phyloP scores from a whole-genome alignment of 1,140 invertebrate species.

The Hylaeus volcanicus region DNA sequence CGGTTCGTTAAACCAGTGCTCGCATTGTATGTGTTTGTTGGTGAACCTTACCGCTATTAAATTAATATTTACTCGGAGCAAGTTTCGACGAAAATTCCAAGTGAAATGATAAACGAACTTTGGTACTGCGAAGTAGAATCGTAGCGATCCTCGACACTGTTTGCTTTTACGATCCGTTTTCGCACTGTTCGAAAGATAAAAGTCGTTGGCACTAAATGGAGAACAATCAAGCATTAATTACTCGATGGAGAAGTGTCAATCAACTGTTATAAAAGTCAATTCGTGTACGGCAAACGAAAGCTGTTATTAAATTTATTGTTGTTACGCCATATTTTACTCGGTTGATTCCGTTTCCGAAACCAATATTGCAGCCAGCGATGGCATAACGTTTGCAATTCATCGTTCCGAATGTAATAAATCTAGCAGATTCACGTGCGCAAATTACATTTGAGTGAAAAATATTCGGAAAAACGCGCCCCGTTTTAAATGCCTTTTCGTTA shows the following conservation, averaged over 20 bases:
- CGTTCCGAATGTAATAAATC: constrained; percentile 11
- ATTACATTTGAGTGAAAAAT: neutral
- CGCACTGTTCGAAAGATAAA: too few relatives aligned
- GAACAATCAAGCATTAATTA: constrained; percentile 4
- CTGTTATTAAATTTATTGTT: constrained; percentile 30
- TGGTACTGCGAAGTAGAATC: too few relatives aligned
- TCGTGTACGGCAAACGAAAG: neutral
- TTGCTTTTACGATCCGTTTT: too few relatives aligned
- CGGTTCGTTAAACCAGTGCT: neutral
- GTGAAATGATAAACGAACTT: neutral
- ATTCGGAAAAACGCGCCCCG: neutral
- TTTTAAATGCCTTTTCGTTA: too few relatives aligned
- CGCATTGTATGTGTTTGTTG: neutral
- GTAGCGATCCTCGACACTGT: too few relatives aligned
- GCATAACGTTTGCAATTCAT: constrained; percentile 12
- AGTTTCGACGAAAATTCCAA: neutral
- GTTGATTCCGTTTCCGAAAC: neutral
- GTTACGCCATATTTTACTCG: neutral
- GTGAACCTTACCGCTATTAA: neutral
- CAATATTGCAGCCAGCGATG: neutral
- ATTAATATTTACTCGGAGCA: neutral
- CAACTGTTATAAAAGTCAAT: neutral
- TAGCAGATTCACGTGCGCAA: neutral
- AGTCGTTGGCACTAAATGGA: neutral
- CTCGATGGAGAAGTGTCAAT: neutral